Evolutionary conservation across 2,888 invertebrate species (phyloP), one percentile per base, ranked within the genome.

Genomic region (Pterostichus niger): DNA sequence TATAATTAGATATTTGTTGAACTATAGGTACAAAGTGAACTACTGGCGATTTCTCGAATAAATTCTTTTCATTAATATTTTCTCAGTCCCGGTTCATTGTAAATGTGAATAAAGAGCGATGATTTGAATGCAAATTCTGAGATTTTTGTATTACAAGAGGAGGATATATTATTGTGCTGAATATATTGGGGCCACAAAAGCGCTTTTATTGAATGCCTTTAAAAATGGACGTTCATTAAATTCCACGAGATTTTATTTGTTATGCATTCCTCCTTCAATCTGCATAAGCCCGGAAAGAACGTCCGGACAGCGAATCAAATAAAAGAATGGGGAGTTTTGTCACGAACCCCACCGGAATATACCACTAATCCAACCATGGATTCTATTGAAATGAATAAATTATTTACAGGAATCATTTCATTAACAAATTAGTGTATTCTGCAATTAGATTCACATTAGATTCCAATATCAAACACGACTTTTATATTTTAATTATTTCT

Each of bases 191-290:
- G 35, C 61, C 79, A 79, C 79, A 79, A 79, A 79, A 79, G 79
- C 79, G 49, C 49, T 49, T 68, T 79, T 68, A 79, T 79, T 64
- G 64, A 79, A 79, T 79, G 64, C 79, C 79, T 79, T 79, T 79
- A 79, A 79, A 79, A 79, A 79, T 79, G 79, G 64, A 79, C 79
- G 68, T 79, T 79, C 79, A 79, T 79, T 79, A 79, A 79, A 79
- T 79, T 79, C 79, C 64, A 52, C 64, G 64, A 79, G 61, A 79
- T 79, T 79, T 79, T 79, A 79, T 79, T 79, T 79, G 79, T 79
- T 79, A 79, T 79, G 79, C 79, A 79, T 79, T 79, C 79, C 64
- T 64, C 52, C 54, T 64, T 52, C 64, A 79, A 79, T 79, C 54
- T 79, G 79, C 79, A 79, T 79, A 79, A 79, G 31, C 79, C 64